A percentile compares a stretch with the other conserved stretches of the same genome.
Conservation (phyloP, 2,113 vertebrate species). For the Verasper variegatus region DNA sequence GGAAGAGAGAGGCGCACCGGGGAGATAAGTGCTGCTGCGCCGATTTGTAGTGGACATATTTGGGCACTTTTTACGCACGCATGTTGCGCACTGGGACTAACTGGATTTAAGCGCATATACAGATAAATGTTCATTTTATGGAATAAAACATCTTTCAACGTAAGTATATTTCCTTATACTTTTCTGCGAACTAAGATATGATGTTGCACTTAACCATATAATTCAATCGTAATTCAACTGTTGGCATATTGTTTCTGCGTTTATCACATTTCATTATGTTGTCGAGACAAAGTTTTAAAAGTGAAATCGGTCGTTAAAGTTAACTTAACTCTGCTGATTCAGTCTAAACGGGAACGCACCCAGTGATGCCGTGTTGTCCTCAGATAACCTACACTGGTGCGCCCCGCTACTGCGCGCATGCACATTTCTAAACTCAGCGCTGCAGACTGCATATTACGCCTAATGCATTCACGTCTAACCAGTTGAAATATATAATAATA, state of each 20-base stretch:
- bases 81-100: slow-evolving; percentile 66
- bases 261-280: not conserved
- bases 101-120: slow-evolving; percentile 57
- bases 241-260: not conserved
- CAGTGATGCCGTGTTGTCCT: slow-evolving; percentile 62
- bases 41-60: slow-evolving; percentile 46
- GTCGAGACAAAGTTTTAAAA: not conserved
- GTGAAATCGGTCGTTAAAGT: not conserved
- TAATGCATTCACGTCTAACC: not conserved
- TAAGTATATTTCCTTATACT: slow-evolving; percentile 46
- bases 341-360: not conserved
- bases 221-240: not conserved
- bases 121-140: slow-evolving; percentile 60
- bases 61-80: slow-evolving; percentile 67
- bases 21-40: slow-evolving; percentile 48
- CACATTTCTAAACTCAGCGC: not conserved
- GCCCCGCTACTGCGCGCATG: not conserved
- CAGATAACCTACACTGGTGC: slow-evolving; percentile 39
- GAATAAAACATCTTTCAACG: slow-evolving; percentile 73
- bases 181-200: not conserved
- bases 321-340: not conserved
- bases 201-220: not conserved
- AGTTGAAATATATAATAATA: not conserved
- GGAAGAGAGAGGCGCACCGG: slow-evolving; percentile 24
- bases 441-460: not conserved